phyloP scores from a whole-genome alignment of 1,140 invertebrate genomes.

The Bradysia coprophila region DNA sequence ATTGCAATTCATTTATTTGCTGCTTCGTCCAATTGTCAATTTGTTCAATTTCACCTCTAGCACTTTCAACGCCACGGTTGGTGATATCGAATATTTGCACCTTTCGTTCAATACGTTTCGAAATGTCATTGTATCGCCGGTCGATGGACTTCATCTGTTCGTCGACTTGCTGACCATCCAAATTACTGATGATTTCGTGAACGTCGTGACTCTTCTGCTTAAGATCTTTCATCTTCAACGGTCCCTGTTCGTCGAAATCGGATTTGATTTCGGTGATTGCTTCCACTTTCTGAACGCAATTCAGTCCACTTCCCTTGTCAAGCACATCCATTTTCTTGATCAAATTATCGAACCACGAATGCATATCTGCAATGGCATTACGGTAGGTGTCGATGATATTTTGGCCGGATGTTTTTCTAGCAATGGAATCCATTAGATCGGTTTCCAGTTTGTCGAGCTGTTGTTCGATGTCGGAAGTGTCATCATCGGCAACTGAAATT shows the following conservation, averaged over 20 bases:
- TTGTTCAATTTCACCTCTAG: slow-evolving; percentile 50
- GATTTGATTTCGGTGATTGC: slow-evolving; percentile 43
- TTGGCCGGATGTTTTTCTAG: slow-evolving; percentile 54
- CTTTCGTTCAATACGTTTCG: slow-evolving; percentile 67
- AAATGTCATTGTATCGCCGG: slow-evolving; percentile 60
- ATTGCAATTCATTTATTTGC: slow-evolving; percentile 44
- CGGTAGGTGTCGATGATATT: slow-evolving; percentile 61
- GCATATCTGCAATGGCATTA: slow-evolving; percentile 49
- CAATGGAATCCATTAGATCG: slow-evolving; percentile 48
- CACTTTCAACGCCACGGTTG: slow-evolving; percentile 58
- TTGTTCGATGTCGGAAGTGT: slow-evolving; percentile 48
- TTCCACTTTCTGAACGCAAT: slow-evolving; percentile 58
- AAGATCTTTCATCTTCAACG: slow-evolving; percentile 42
- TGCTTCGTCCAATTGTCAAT: slow-evolving; percentile 63
- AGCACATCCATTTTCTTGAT: slow-evolving; percentile 59
- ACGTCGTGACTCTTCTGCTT: slow-evolving; percentile 48
- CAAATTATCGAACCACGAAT: slow-evolving; percentile 60
- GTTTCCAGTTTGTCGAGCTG: slow-evolving; percentile 48
- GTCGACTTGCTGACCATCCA: slow-evolving; percentile 79
- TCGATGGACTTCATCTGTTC: slow-evolving; percentile 74
- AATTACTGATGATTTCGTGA: slow-evolving; percentile 59
- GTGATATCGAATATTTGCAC: slow-evolving; percentile 60
- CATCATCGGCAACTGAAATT: slow-evolving; percentile 27
- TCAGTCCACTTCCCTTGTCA: slow-evolving; percentile 64
- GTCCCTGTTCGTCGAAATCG: slow-evolving; percentile 50